Percentiles rank a stretch among this genome's conserved stretches.
phyloP scores from a whole-genome alignment of 2,113 vertebrate genomes.

The Pimephales promelas region DNA sequence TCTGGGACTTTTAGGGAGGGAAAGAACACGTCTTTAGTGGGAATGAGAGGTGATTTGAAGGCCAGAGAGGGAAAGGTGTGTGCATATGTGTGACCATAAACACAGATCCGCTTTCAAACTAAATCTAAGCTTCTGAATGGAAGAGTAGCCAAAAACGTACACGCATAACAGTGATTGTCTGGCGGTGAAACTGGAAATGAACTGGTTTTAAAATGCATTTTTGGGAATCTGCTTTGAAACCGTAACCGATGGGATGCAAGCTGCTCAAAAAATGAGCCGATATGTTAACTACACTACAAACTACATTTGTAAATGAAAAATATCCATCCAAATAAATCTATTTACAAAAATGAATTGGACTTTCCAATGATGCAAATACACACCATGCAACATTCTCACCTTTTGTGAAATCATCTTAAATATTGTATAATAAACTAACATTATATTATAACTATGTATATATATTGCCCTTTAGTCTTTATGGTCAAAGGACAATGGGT shows the following conservation, averaged over 20 bases:
- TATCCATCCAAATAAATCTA: too few species aligned
- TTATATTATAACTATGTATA: too few species aligned
- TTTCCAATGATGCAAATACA: not conserved
- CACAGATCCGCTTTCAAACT: slow-evolving; percentile 24
- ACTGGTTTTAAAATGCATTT: not conserved
- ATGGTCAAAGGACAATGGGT: too few species aligned
- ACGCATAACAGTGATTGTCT: not conserved
- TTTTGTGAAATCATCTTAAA: too few species aligned
- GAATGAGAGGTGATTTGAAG: slow-evolving; percentile 23
- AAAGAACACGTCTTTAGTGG: not conserved
- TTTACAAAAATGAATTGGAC: not conserved
- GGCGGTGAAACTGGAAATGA: not conserved
- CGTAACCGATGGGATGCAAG: not conserved
- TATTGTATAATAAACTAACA: too few species aligned
- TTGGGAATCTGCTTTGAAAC: not conserved
- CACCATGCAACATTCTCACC: too few species aligned
- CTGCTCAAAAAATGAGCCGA: not conserved
- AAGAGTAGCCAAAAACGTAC: not conserved
- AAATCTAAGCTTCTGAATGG: slow-evolving; percentile 4
- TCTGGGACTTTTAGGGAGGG: slow-evolving; percentile 41
- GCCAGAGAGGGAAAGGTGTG: slow-evolving; percentile 26
- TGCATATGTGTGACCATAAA: slow-evolving; percentile 36
- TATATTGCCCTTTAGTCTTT: too few species aligned
- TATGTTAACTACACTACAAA: not conserved
- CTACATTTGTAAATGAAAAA: not conserved